Evolutionary conservation across 2,797 vertebrate species (phyloP), one percentile per base, ranked within the genome.

Genomic region (Morelia viridis): DNA sequence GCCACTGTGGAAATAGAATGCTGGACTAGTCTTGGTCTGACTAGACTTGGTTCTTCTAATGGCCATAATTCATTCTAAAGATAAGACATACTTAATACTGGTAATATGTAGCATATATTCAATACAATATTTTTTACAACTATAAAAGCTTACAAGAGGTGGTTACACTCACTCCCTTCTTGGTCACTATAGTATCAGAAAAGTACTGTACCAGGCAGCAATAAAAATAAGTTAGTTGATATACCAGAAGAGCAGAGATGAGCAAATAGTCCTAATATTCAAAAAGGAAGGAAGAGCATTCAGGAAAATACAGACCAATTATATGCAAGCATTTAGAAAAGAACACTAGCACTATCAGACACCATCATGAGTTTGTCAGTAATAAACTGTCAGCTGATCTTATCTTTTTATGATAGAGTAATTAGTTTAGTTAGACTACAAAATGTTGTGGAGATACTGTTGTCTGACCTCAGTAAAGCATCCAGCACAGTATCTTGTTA

Each of bases 171-270:
- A 15, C 10, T 80, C 15, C 10, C 4, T 31, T 8, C 8, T 24
- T 26, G 17, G 15, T 5, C 22, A 80, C 41, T 80, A 46, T 80
- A 80, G 9, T 46, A 80, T 80, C 76, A 80, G 76, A 80, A 80
- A 35, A 12, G 76, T 80, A 53, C 50, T 8, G 8, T 53, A 80
- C 46, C 9, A 80, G 41, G 2, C 24, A 46, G 57, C 46, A 87
- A 95, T 91, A 24, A 84, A 68, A 57, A 92, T 91, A 85, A 28
- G n/a, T 86, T 94, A 80, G 22, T 57, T 93, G 58, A 80, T 91
- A 90, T 92, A 90, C 94, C 9, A 80, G 4, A 80, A 80, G 41
- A 46, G 41, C 19, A 80, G 76, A 80, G 19, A 80, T 24, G 3
- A 80, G 9, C 76, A 46, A 53, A 24, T 24, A 10, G 76, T 22